Conservation (phyloP, 2,113 vertebrate species). For the Silurus meridionalis region DNA sequence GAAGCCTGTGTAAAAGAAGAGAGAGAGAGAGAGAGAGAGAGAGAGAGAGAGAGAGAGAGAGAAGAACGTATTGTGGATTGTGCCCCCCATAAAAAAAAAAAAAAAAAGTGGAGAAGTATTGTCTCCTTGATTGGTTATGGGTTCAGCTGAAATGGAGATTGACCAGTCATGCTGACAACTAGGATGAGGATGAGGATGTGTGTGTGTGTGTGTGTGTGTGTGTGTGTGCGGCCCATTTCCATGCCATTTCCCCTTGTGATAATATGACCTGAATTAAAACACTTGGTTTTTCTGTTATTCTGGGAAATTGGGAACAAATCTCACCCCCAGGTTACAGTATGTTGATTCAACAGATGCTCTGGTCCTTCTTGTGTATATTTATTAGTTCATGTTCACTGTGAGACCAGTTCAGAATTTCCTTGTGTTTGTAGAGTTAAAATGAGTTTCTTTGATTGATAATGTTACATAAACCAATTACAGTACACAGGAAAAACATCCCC, state of each 20-base stretch:
- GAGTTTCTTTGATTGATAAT: not conserved
- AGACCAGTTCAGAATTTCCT: not conserved
- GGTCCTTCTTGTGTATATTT: not conserved
- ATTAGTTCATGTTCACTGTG: not conserved
- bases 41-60: conserved; percentile 8
- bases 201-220: conserved; percentile 5
- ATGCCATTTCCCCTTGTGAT: not conserved
- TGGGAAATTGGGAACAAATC: not conserved
- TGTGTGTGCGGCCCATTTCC: not conserved
- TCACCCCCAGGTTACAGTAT: conserved; percentile 5
- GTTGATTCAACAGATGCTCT: not conserved
- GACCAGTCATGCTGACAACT: conserved; percentile 12
- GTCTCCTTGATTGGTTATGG: conserved; percentile 20
- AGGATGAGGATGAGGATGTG: not conserved
- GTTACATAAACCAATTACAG: not conserved
- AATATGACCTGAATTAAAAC: not conserved
- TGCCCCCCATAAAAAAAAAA: not conserved
- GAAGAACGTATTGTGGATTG: not conserved
- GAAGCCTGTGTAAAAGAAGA: not conserved
- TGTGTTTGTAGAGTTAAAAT: not conserved
- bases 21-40: not conserved
- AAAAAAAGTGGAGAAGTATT: not conserved
- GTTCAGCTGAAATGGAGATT: conserved; percentile 1
- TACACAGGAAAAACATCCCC: not conserved
- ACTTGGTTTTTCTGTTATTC: not conserved